These are phyloP conservation scores for Phocides pigmalion DNA, from an alignment of 1,140 invertebrate species.

Conservation along the genomic window DNA sequence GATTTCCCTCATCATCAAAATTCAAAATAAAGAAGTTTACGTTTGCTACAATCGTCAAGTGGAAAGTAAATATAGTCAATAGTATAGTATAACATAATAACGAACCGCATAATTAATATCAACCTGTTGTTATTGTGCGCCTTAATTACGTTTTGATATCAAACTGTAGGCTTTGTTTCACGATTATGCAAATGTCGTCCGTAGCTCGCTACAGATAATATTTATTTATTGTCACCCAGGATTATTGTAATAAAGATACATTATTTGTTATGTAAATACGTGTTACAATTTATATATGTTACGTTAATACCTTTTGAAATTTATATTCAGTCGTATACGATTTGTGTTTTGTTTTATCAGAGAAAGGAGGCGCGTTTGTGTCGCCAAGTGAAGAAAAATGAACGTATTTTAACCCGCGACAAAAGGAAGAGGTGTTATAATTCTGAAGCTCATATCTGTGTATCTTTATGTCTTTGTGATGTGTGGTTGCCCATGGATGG, in stretches of 20 bases:
- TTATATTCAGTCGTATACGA: neutral
- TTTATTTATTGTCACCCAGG: constrained; percentile 24
- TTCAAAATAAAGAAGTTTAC: neutral
- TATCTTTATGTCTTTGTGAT: no score
- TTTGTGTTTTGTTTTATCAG: neutral
- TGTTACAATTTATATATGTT: constrained; percentile 2
- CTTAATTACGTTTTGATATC: constrained; percentile 36
- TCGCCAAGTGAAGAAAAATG: no score
- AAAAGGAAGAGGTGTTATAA: no score
- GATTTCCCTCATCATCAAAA: no score
- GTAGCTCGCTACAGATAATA: constrained; percentile 20
- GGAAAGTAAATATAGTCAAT: neutral
- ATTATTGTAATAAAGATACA: constrained; percentile 22
- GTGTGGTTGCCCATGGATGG: no score
- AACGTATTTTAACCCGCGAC: no score
- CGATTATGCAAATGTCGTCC: constrained; percentile 24
- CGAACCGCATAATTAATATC: constrained; percentile 43
- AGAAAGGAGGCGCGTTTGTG: no score
- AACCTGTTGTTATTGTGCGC: constrained; percentile 38
- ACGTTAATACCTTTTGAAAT: constrained; percentile 5
- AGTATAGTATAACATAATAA: constrained; percentile 10
- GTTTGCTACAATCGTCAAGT: neutral
- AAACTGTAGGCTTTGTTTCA: constrained; percentile 22
- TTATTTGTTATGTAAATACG: constrained; percentile 13
- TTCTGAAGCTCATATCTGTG: no score